Base-by-base conservation (phyloP, 1,140 invertebrate genomes). In the Drosophila aff. region DNA sequence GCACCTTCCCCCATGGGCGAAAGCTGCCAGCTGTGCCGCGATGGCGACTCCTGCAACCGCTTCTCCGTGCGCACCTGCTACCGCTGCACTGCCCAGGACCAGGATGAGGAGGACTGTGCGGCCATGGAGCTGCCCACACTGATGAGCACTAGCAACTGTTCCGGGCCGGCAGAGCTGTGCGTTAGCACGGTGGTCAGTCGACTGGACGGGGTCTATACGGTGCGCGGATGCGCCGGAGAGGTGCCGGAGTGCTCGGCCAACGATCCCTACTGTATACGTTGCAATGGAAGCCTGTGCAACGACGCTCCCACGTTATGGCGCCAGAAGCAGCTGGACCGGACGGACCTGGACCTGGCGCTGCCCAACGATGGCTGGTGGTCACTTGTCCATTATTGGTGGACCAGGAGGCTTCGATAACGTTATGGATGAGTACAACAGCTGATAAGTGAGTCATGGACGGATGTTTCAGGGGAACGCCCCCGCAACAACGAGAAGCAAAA, bases 221-320 rank as follows among this genome's bases (percentile, higher is more conserved):
- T 92, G 18, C 72, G 91, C 0, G 91, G 87, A 2, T 92, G 91
- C 66, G 82, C 78, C 13, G 40, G 62, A 4, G 43, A 89, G n/a
- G 91, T 92, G 28, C 73, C 81, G 9, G 91, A 92, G 21, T 92
- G 91, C 47, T 91, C 67, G 10, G 18, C 38, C 21, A 91, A 85
- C 33, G 91, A 92, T 81, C 91, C 91, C 9, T 92, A 80, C 55
- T 92, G 91, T 44, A 79, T 87, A 0, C 86, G 86, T 2, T 92
- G 91, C 50, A 87, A 92, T 21, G 91, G 91, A n/a, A 91, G 76
- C 16, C 59, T 92, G 4, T 92, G 91, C 64, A 92, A 92, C 69
- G 41, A 33, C 26, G 59, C 65, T 23, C 75, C 92, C 33, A 89
- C 85, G 8, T 15, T 62, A 9, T 91, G 85, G 85, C 53, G 33